A percentile compares a stretch with the other conserved stretches of the same genome.
These are phyloP conservation scores for Geopemphigus sp. DNA, from an alignment of 1,140 invertebrate species.

Conservation along the genomic window DNA sequence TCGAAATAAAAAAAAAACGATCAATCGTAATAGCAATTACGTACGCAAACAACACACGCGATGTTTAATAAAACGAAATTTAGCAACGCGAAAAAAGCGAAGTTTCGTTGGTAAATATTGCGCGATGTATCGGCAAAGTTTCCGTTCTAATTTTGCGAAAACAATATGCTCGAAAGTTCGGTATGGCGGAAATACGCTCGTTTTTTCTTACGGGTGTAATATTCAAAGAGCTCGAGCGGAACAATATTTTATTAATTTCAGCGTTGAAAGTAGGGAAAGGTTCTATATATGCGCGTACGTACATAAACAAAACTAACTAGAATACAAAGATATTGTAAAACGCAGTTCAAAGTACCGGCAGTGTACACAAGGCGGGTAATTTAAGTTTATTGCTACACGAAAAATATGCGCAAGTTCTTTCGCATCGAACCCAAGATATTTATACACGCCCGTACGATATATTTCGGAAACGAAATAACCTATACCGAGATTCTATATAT, in stretches of 20 bases:
- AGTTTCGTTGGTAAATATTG: conserved; percentile 25
- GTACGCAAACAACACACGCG: not conserved
- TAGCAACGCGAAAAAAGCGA: conserved; percentile 12
- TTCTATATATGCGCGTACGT: not conserved
- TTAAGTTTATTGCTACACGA: conserved; percentile 13
- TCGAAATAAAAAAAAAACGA: conserved; percentile 4
- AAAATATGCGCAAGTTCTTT: conserved; percentile 3
- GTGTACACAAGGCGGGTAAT: not conserved
- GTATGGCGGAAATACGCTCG: not conserved
- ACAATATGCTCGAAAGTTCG: conserved; percentile 1
- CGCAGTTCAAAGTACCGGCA: conserved; percentile 25
- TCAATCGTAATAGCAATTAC: conserved; percentile 12
- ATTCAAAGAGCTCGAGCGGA: conserved; percentile 6
- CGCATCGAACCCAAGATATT: not conserved
- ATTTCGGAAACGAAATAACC: too few species aligned
- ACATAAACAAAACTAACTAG: conserved; percentile 26
- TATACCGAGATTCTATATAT: too few species aligned
- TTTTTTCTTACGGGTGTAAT: conserved; percentile 17
- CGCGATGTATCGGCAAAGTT: conserved; percentile 23
- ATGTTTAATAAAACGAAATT: conserved; percentile 29
- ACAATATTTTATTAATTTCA: conserved; percentile 40
- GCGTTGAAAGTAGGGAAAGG: not conserved
- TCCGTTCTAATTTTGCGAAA: not conserved
- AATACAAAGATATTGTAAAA: conserved; percentile 16
- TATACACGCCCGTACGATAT: not conserved